Percentiles rank a stretch among this genome's conserved stretches.
phyloP scores from a whole-genome alignment of 2,888 invertebrate species.

The Petrolisthes cinctipes region DNA sequence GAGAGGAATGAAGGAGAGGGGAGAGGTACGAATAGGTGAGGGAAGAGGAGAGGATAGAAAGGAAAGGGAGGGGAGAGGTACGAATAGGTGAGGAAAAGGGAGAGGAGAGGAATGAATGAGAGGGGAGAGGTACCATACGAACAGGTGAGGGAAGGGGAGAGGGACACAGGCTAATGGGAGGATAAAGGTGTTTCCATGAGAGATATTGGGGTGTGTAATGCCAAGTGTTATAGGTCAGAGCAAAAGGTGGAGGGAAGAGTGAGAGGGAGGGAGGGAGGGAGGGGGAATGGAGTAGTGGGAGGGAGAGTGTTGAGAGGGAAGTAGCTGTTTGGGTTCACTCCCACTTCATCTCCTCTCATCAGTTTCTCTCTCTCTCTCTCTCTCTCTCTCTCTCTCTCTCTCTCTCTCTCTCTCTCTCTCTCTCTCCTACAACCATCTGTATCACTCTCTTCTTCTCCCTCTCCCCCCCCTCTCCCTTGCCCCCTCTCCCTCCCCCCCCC shows the following conservation, averaged over 20 bases:
- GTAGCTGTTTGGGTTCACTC: not conserved
- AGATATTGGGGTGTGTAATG: not conserved
- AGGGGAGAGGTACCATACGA: not conserved
- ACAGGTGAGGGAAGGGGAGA: not conserved
- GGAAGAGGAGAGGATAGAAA: not conserved
- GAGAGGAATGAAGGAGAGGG: not conserved
- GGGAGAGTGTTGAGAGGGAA: not conserved
- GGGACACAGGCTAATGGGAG: not conserved
- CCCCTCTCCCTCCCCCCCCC: not conserved
- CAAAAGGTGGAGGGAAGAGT: not conserved
- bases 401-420: conserved; percentile 13
- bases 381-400: not conserved
- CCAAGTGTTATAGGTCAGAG: not conserved
- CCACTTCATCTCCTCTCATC: conserved; percentile 1
- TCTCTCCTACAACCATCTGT: not conserved
- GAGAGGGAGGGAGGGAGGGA: conserved; percentile 1
- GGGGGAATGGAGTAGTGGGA: not conserved
- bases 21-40: not conserved
- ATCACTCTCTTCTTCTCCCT: not conserved
- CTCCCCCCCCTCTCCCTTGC: not conserved
- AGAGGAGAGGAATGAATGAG: not conserved
- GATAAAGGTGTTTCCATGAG: not conserved
- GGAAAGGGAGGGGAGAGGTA: not conserved
- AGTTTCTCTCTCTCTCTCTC: not conserved
- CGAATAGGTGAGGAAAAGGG: not conserved